Base-by-base conservation (phyloP, 2,113 vertebrate species). In the Rhombomys opimus region DNA sequence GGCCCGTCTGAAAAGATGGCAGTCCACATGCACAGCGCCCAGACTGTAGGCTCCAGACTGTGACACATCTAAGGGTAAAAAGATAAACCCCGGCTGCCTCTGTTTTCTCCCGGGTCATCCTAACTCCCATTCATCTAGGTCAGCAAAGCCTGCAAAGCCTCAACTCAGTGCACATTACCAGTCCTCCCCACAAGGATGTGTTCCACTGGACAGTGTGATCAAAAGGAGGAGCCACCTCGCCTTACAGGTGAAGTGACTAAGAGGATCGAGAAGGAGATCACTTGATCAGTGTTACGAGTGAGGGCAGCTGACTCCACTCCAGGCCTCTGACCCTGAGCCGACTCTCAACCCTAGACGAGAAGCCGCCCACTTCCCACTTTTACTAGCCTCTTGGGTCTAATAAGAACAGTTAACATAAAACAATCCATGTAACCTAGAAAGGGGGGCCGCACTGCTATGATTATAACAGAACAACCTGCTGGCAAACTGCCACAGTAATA, bases 181-280 rank as follows among this genome's bases (percentile, higher is more conserved):
- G 20, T 59, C n/a, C 32, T 96, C 90, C 54, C 41, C 15, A 59
- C 92, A 95, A 94, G 22, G 52, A 41, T 10, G 87, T 46, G 50
- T 75, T 89, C 67, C 73, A 73, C 6, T 73, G n/a, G 46, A 90
- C 61, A 90, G 32, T 57, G 72, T 41, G 89, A 87, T 50, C 93
- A 90, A 91, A 80, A 95, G n/a, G 78, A 95, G 20, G n/a, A 11
- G 59, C 13, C 30, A 92, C 61, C 27, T 96, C 67, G 86, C 80
- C 57, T 93, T 54, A 87, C 23, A 92, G 12, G 41, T 22, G 32
- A 95, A 93, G 63, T 94, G 87, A 95, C 57, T 67, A 87, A 94
- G 72, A 85, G 63, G 68, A 50, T 38, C 25, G 17, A 90, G 41
- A 94, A 72, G 15, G 52, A n/a, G 80, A 11, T 84, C 80, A 90